Evolutionary conservation across 2,797 vertebrate species (phyloP).

Genomic region (Pampus argenteus): DNA sequence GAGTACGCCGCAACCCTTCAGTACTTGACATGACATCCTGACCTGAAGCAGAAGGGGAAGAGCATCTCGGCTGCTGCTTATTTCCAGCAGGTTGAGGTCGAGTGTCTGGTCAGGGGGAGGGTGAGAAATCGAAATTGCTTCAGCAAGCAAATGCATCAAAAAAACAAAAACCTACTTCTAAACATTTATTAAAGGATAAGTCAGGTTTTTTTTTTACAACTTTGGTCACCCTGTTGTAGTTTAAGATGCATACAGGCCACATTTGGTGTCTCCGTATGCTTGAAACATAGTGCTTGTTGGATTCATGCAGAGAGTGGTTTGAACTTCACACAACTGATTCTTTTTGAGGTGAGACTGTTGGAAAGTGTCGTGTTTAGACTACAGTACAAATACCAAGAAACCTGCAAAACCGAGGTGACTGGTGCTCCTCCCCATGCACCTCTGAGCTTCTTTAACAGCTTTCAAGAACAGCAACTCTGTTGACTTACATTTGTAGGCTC

Average conservation of each 20-base stretch:
- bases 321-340: too few species aligned
- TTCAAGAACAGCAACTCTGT: too few species aligned
- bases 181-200: not conserved
- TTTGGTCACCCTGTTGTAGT: not conserved
- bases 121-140: not conserved
- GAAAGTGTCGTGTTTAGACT: too few species aligned
- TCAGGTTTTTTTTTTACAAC: too few species aligned
- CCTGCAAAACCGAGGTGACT: too few species aligned
- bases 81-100: not conserved
- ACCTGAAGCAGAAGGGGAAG: not conserved
- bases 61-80: not conserved
- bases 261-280: not conserved
- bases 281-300: not conserved
- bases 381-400: too few species aligned
- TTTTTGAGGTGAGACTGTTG: too few species aligned
- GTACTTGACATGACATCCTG: not conserved
- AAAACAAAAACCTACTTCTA: not conserved
- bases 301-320: too few species aligned
- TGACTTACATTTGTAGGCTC: too few species aligned
- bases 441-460: too few species aligned
- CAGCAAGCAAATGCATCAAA: too few species aligned
- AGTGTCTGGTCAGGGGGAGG: not conserved
- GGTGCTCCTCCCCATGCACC: too few species aligned
- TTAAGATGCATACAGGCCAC: not conserved
- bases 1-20: not conserved